phyloP scores from a whole-genome alignment of 2,797 vertebrate genomes.

The Peromyscus attwateri region DNA sequence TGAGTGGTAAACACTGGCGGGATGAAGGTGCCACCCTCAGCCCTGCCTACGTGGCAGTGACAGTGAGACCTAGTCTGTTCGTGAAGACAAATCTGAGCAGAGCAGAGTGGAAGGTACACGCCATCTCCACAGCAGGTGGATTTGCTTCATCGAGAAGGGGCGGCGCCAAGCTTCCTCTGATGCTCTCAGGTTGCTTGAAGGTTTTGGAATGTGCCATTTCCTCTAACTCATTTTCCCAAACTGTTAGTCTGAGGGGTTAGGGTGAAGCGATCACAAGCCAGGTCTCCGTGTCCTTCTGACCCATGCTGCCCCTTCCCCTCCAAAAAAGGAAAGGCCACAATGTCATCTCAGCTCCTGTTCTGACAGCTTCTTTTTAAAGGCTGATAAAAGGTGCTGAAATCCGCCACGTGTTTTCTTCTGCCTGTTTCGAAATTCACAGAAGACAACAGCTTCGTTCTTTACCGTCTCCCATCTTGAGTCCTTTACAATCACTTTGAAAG shows the following conservation, averaged over 20 bases:
- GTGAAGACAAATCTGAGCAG: neutral
- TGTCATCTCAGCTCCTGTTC: neutral
- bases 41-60: neutral
- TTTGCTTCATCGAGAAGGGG: neutral
- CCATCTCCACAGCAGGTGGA: neutral
- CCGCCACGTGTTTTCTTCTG: neutral
- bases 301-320: neutral
- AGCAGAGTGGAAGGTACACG: fast-evolving
- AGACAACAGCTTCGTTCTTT: neutral
- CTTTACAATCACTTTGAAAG: neutral
- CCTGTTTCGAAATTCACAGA: neutral
- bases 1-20: neutral
- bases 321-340: neutral
- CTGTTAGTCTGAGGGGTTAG: neutral
- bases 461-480: neutral
- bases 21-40: neutral
- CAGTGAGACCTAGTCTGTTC: neutral
- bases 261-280: constrained; percentile 29
- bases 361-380: neutral
- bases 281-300: neutral
- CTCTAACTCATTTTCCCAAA: constrained; percentile 50
- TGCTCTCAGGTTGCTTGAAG: neutral
- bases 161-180: neutral
- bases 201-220: neutral
- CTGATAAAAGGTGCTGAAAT: neutral